phyloP scores from a whole-genome alignment of 2,888 invertebrate species.

The Dysmachus trigonus region DNA sequence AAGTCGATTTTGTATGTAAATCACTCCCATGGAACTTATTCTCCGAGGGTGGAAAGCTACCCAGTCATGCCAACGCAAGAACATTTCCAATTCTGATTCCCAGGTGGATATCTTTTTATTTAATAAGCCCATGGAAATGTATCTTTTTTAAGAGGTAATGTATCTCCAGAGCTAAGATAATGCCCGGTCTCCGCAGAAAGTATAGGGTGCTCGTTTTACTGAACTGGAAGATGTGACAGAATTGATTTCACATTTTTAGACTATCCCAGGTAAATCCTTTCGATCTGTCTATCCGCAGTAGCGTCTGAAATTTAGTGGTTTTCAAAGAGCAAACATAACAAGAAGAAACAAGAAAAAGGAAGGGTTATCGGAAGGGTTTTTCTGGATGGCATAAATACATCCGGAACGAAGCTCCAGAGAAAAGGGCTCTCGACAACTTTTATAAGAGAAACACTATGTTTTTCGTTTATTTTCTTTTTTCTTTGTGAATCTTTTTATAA shows the following conservation, averaged over 20 bases:
- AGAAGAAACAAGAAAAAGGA: not conserved
- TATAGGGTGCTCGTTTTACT: not conserved
- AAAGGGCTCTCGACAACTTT: not conserved
- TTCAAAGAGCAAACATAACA: not conserved
- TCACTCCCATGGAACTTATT: slow-evolving; percentile 1
- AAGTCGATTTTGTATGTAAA: slow-evolving; percentile 33
- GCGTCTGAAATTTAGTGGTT: not conserved
- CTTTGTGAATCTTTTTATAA: not conserved
- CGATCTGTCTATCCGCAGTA: not conserved
- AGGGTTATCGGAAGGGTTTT: not conserved
- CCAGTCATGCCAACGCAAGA: slow-evolving; percentile 16
- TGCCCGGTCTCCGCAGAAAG: not conserved
- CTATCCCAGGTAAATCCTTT: not conserved
- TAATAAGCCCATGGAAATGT: slow-evolving; percentile 8
- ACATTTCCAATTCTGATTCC: slow-evolving; percentile 29
- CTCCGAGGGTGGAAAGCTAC: slow-evolving; percentile 9
- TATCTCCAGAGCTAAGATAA: not conserved
- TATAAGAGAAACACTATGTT: not conserved
- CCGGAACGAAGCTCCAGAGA: not conserved
- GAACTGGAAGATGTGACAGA: not conserved
- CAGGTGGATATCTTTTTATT: not conserved
- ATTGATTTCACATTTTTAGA: not conserved
- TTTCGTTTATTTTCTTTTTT: not conserved
- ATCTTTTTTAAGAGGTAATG: slow-evolving; percentile 2
- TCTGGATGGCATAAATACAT: not conserved